phyloP scores from a whole-genome alignment of 2,113 vertebrate species.

The Reinhardtius hippoglossoides region DNA sequence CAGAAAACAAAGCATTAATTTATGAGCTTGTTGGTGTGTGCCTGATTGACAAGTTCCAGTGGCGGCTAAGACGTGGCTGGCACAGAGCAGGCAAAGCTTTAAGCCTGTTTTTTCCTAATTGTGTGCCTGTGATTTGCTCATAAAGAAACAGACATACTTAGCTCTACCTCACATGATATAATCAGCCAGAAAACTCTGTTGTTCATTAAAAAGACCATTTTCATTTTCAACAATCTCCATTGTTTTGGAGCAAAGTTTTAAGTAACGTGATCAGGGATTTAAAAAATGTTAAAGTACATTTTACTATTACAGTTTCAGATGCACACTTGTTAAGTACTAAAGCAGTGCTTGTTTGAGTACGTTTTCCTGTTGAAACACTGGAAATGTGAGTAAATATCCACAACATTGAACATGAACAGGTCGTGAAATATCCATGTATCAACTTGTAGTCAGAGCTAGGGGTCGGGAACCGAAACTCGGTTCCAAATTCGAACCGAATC shows the following conservation, averaged over 20 bases:
- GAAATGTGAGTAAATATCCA: not conserved
- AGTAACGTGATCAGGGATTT: not conserved
- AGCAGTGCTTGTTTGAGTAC: no score
- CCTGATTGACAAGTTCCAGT: conserved; percentile 26
- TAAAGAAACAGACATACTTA: not conserved
- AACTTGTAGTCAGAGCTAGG: no score
- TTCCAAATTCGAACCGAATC: no score
- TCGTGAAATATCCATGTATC: no score
- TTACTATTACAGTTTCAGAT: not conserved
- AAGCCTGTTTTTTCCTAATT: conserved; percentile 21
- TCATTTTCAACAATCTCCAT: not conserved
- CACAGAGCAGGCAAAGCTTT: conserved; percentile 34
- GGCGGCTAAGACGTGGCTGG: conserved; percentile 38
- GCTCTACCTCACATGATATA: not conserved
- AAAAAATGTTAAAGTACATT: not conserved
- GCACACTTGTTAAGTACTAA: not conserved
- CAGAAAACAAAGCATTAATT: conserved; percentile 24
- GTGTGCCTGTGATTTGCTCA: not conserved
- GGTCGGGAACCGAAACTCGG: no score
- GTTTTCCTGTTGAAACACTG: not conserved
- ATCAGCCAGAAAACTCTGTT: not conserved
- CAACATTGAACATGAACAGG: not conserved
- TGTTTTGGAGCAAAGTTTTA: not conserved
- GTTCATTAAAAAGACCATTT: not conserved
- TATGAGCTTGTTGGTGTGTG: conserved; percentile 22